These are phyloP conservation scores for Drosophila ogumai DNA, from an alignment of 1,140 invertebrate species.

Conservation along the genomic window DNA sequence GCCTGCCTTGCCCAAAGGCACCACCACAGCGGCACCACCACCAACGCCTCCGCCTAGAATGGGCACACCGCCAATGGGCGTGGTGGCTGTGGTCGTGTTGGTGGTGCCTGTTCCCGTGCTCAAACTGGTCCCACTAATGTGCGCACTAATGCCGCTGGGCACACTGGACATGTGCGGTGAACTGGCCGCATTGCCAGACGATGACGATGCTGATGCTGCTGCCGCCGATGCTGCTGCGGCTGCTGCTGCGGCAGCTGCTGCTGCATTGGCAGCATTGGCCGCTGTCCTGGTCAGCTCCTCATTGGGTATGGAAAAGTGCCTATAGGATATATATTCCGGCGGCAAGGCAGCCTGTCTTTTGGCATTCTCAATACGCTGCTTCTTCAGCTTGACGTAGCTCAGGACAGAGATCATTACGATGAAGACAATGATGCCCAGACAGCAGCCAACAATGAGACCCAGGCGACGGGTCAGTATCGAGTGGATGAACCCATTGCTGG, in stretches of 20 bases:
- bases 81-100: constrained; percentile 71
- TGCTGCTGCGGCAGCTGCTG: constrained; percentile 33
- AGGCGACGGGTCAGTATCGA: constrained; percentile 91
- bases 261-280: constrained; percentile 32
- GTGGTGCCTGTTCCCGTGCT: constrained; percentile 73
- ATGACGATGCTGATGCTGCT: background rate
- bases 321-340: constrained; percentile 91
- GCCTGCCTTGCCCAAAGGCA: constrained; percentile 51
- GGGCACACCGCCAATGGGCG: constrained; percentile 68
- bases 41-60: constrained; percentile 2
- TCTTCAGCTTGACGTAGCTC: constrained; percentile 94
- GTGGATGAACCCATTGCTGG: constrained; percentile 88
- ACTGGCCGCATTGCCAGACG: background rate
- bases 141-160: constrained; percentile 79
- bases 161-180: constrained; percentile 74
- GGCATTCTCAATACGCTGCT: constrained; percentile 89
- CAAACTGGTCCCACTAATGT: constrained; percentile 82
- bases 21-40: constrained; percentile 29
- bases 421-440: constrained; percentile 94
- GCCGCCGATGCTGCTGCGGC: constrained; percentile 4
- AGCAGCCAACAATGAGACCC: constrained; percentile 93
- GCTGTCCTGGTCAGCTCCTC: constrained; percentile 75
- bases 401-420: constrained; percentile 92
- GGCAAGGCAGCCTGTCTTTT: constrained; percentile 88
- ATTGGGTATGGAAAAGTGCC: constrained; percentile 88